These are phyloP conservation scores for Antheraea yamamai DNA, from an alignment of 2,888 invertebrate species.

Conservation along the genomic window DNA sequence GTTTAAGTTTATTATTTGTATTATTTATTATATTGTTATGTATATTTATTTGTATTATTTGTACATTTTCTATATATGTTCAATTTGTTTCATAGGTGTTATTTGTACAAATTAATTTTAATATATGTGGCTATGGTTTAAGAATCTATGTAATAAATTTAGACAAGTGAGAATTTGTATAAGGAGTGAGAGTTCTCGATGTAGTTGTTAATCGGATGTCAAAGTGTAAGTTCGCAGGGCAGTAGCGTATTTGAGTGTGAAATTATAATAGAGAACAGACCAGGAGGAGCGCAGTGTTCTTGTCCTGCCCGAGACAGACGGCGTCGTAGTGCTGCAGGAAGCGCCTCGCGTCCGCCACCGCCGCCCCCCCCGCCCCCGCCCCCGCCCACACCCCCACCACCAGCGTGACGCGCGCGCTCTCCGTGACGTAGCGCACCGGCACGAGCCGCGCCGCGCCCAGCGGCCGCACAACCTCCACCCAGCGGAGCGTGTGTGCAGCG, in stretches of 20 bases:
- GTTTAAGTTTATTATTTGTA: too few relatives aligned
- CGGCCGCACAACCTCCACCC: slow-evolving; percentile 90
- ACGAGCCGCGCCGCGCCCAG: slow-evolving; percentile 94
- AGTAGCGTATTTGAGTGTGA: not conserved
- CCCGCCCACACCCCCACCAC: slow-evolving; percentile 83
- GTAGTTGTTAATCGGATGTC: too few relatives aligned
- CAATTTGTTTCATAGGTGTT: too few relatives aligned
- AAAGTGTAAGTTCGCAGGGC: too few relatives aligned
- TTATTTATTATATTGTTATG: too few relatives aligned
- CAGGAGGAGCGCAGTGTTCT: slow-evolving; percentile 89
- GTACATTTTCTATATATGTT: too few relatives aligned
- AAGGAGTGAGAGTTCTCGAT: too few relatives aligned
- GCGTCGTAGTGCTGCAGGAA: slow-evolving; percentile 89
- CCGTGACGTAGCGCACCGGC: slow-evolving; percentile 97
- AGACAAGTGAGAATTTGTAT: too few relatives aligned
- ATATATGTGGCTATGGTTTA: too few relatives aligned
- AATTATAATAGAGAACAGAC: slow-evolving; percentile 54
- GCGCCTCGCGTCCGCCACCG: slow-evolving; percentile 78
- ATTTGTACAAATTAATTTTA: too few relatives aligned
- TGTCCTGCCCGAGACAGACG: slow-evolving; percentile 88
- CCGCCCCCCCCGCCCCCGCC: slow-evolving; percentile 40
- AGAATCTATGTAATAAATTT: too few relatives aligned
- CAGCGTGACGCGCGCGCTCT: slow-evolving; percentile 91
- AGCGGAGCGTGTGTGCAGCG: slow-evolving; percentile 18
- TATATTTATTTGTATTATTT: too few relatives aligned